Conservation (phyloP, 2,797 vertebrate genomes). For the Spinibarbus caldwelli region DNA sequence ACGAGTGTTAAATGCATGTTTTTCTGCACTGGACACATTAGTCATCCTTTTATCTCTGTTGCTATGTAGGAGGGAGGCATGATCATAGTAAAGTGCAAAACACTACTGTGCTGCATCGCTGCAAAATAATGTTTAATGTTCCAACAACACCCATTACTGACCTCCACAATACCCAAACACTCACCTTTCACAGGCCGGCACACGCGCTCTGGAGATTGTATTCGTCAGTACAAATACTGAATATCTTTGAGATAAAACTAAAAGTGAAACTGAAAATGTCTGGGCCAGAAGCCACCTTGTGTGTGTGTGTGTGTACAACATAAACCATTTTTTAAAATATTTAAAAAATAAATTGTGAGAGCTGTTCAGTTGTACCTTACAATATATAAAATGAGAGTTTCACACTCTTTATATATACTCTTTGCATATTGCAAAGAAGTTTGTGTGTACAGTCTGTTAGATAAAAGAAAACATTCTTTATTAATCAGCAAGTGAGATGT, state of each 20-base stretch:
- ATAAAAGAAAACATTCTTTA: not conserved
- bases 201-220: conserved; percentile 46
- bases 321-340: not conserved
- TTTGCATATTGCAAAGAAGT: not conserved
- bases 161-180: conserved; percentile 55
- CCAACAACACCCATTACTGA: conserved; percentile 53
- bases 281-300: not conserved
- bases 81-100: conserved; percentile 48
- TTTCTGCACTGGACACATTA: conserved; percentile 40
- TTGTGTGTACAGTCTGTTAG: not conserved
- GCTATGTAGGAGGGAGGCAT: conserved; percentile 39
- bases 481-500: not conserved
- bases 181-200: conserved; percentile 39
- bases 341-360: not conserved
- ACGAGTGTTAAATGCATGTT: conserved; percentile 39
- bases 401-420: not conserved
- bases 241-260: not conserved
- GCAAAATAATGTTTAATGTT: conserved; percentile 55
- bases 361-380: no score
- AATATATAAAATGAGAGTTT: not conserved
- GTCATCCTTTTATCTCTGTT: conserved; percentile 45
- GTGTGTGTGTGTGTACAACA: not conserved
- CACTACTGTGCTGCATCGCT: conserved; percentile 41
- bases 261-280: not conserved
- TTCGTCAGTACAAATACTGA: not conserved